These are phyloP conservation scores for Leptogaster cylindrica DNA, from an alignment of 2,888 invertebrate species.

Conservation along the genomic window DNA sequence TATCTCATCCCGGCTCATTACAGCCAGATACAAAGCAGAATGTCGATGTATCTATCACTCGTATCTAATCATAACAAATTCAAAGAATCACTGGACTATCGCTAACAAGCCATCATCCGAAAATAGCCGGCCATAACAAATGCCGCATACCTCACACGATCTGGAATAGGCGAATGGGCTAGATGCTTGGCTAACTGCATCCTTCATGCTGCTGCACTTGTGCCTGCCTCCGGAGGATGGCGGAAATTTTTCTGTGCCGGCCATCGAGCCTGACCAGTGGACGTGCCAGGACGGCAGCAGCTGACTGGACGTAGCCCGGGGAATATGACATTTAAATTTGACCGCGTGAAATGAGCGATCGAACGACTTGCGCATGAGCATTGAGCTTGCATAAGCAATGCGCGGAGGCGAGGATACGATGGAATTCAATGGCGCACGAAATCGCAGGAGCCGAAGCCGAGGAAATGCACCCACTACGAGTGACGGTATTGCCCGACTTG, in stretches of 20 bases:
- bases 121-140: constrained; percentile 28
- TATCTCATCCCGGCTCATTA: too few relatives aligned
- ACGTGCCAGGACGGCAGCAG: constrained; percentile 22
- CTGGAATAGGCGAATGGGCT: constrained; percentile 17
- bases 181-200: neutral
- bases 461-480: constrained; percentile 3
- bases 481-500: neutral
- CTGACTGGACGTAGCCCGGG: constrained; percentile 13
- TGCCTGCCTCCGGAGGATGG: neutral
- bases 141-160: constrained; percentile 34
- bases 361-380: constrained; percentile 9
- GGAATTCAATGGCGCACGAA: constrained; percentile 24
- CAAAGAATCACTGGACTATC: constrained; percentile 23
- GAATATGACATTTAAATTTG: constrained; percentile 37
- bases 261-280: neutral
- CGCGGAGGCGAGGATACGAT: neutral
- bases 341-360: constrained; percentile 20
- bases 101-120: constrained; percentile 27
- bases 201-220: constrained; percentile 1
- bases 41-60: constrained; percentile 19
- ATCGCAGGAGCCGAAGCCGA: neutral
- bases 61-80: constrained; percentile 17
- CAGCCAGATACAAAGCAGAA: too few relatives aligned
- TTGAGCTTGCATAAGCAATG: constrained; percentile 30
- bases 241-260: neutral